Conservation (phyloP, 2,888 invertebrate genomes). For the Opisthograptis luteolata region DNA sequence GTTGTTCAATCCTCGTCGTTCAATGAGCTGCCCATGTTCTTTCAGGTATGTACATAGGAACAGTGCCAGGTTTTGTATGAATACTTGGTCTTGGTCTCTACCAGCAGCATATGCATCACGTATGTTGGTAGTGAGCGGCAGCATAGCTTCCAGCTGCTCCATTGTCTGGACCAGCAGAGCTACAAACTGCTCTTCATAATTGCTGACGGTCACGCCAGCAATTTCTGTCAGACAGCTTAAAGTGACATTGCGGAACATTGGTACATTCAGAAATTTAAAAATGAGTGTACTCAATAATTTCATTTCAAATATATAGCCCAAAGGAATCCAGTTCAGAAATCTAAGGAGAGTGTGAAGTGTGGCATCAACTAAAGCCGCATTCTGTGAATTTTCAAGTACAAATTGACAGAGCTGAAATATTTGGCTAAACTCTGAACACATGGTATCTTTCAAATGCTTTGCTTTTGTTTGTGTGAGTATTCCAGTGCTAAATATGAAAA, state of each 20-base stretch:
- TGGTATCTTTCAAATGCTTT: conserved; percentile 99
- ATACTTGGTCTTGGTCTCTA: conserved; percentile 98
- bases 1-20: conserved; percentile 91
- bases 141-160: conserved; percentile 95
- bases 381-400: conserved; percentile 99
- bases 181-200: conserved; percentile 97
- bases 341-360: conserved; percentile 97
- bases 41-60: conserved; percentile 98
- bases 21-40: conserved; percentile 96
- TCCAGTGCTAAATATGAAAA: conserved; percentile 99
- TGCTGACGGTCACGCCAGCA: conserved; percentile 94
- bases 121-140: conserved; percentile 96
- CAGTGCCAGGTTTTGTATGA: conserved; percentile 98
- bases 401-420: conserved; percentile 99
- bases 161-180: conserved; percentile 96
- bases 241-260: conserved; percentile 98
- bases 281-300: conserved; percentile 97
- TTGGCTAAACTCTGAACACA: conserved; percentile 99
- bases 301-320: conserved; percentile 99
- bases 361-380: conserved; percentile 97
- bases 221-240: conserved; percentile 99
- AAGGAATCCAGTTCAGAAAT: conserved; percentile 99
- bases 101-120: conserved; percentile 97
- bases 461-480: conserved; percentile 99
- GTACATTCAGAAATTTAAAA: conserved; percentile 98